Evolutionary conservation across 37 sponge, comb jelly and placozoan species (phyloP).

Genomic region (Halichondria panicea): DNA sequence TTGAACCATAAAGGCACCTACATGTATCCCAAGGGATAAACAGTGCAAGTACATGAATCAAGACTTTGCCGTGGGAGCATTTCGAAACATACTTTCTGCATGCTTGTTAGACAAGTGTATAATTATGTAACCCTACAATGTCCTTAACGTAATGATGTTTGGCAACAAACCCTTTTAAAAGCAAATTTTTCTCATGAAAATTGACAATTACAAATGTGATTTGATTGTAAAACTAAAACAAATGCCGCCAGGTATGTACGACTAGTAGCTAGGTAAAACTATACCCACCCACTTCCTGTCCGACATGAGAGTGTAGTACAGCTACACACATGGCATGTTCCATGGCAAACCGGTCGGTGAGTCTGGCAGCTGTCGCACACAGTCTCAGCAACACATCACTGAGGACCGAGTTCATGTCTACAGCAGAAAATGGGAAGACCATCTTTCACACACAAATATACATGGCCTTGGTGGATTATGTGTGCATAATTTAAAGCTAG

Average conservation of each 20-base stretch:
- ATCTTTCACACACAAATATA: neutral
- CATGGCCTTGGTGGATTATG: neutral
- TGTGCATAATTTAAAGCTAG: neutral
- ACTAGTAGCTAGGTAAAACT: neutral
- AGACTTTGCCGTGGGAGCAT: neutral
- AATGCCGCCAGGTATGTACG: neutral
- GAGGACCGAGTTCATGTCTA: conserved; percentile 65
- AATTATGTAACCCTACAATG: neutral
- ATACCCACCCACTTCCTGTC: conserved; percentile 80
- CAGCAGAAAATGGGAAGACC: neutral
- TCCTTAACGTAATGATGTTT: neutral
- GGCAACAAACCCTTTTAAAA: too few species aligned
- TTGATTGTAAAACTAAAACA: too few species aligned
- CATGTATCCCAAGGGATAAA: neutral
- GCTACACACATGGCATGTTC: conserved; percentile 85
- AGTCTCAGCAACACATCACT: conserved; percentile 54
- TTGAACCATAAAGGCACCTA: conserved; percentile 77
- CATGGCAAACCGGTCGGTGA: conserved; percentile 68
- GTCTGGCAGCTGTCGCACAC: conserved; percentile 39
- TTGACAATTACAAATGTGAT: too few species aligned
- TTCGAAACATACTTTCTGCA: neutral
- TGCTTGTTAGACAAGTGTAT: neutral
- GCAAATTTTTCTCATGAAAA: too few species aligned
- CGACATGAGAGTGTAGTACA: conserved; percentile 66
- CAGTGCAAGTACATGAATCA: neutral